Evolutionary conservation across 2,797 vertebrate species (phyloP).

Genomic region (Scolopax rusticola): DNA sequence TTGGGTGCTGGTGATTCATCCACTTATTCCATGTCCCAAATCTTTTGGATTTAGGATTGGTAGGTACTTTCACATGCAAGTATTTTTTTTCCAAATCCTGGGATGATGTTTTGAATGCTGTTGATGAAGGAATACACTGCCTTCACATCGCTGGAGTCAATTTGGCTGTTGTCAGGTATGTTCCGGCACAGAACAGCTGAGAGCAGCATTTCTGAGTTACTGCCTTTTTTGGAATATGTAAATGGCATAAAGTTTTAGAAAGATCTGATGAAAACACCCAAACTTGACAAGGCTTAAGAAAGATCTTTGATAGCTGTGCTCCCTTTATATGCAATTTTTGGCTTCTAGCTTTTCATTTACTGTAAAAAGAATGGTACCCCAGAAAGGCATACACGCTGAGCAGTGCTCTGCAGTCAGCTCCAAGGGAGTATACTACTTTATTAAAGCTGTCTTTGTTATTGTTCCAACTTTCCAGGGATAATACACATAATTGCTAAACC

Average conservation of each 20-base stretch:
- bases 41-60: neutral
- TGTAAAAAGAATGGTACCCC: neutral
- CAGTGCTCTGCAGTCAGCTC: neutral
- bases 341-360: neutral
- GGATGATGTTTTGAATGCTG: neutral
- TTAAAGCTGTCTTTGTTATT: neutral
- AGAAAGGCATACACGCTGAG: neutral
- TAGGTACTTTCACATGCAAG: neutral
- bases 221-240: neutral
- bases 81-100: neutral
- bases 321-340: neutral
- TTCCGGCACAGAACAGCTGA: neutral
- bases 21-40: neutral
- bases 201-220: neutral
- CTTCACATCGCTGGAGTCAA: neutral
- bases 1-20: neutral
- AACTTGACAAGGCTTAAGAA: neutral
- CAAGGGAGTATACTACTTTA: neutral
- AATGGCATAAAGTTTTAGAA: neutral
- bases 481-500: neutral
- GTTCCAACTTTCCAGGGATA: constrained; percentile 33
- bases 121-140: neutral
- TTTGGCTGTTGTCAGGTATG: neutral
- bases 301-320: neutral
- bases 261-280: neutral